Evolutionary conservation across 2,113 vertebrate species (phyloP), one percentile per base, ranked within the genome.

Genomic region (Bambusicola thoracicus): DNA sequence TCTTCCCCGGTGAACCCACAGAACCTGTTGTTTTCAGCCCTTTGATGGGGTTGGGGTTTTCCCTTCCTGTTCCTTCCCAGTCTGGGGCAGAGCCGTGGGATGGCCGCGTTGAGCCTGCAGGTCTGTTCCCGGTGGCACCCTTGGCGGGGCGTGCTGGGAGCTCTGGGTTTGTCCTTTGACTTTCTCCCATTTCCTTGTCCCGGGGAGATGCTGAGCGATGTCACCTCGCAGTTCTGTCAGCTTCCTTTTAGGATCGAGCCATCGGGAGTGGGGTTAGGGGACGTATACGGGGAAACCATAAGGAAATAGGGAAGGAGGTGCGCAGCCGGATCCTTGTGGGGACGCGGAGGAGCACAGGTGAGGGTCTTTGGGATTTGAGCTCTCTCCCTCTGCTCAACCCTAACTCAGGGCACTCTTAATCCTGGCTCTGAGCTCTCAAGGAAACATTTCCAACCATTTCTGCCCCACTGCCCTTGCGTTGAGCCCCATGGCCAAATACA

Each of bases 341-440:
- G 13, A n/a, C 1, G 0, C 3, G 12, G 41, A 16, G 20, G 29
- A 30, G 19, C 19, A 6, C 9, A 3, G 30, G 29, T 0, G 24
- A 21, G 15, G 32, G 44, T 38, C 55, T 38, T 12, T 14, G 44
- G 51, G 32, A 43, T 5, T 13, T 5, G 14, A 36, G 41, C 13
- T 36, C 34, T 14, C 55, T 34, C 13, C 2, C 14, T 14, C 46
- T 3, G 0, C 16, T 41, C 68, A 11, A 21, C 30, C 0, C 41
- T 41, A 11, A 38, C 15, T 27, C 61, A 40, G 27, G 18, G 36
- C 27, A 0, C 22, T 61, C 5, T 1, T 16, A 5, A 1, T 30
- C 59, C 49, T 13, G 34, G 34, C 67, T 48, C 67, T 34, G 8
- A 41, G 85, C 76, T 41, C 34, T 2, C 24, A 4, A 41, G 41